Evolutionary conservation across 2,113 vertebrate genomes (phyloP).

Genomic region (Halichoerus grypus): DNA sequence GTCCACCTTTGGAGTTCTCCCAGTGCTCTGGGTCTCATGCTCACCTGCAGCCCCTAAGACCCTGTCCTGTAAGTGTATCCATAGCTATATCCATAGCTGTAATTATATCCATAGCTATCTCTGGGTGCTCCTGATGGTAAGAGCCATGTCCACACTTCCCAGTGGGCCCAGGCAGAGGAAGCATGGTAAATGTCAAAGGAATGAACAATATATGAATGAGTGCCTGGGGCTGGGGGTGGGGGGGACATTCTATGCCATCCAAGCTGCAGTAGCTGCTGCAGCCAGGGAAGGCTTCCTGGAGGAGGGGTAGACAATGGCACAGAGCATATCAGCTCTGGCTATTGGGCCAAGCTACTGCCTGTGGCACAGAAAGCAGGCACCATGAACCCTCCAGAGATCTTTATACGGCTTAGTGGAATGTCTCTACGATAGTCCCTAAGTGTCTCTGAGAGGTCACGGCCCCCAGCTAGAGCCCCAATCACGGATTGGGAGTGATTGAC

Average conservation of each 20-base stretch:
- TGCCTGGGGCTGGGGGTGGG: too few species aligned
- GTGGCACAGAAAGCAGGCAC: background rate
- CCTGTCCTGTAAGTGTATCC: background rate
- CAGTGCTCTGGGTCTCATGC: background rate
- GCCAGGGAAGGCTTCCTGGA: background rate
- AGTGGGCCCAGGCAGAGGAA: background rate
- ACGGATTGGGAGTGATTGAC: conserved; percentile 66
- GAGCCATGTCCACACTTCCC: background rate
- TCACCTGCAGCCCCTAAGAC: background rate
- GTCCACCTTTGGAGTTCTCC: background rate
- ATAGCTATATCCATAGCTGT: background rate
- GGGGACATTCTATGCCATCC: background rate
- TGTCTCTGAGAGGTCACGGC: background rate
- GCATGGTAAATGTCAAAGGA: background rate
- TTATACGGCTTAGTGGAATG: conserved; percentile 41
- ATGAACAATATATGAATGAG: background rate
- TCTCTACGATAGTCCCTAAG: conserved; percentile 1
- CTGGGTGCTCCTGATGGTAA: background rate
- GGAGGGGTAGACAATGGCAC: background rate
- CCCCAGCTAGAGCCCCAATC: background rate
- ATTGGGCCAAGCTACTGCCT: background rate
- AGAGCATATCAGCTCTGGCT: background rate
- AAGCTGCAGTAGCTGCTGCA: background rate
- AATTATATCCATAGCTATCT: background rate
- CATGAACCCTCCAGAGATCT: background rate